Conservation (phyloP, 1,140 invertebrate species). For the Sitobion miscanthi region DNA sequence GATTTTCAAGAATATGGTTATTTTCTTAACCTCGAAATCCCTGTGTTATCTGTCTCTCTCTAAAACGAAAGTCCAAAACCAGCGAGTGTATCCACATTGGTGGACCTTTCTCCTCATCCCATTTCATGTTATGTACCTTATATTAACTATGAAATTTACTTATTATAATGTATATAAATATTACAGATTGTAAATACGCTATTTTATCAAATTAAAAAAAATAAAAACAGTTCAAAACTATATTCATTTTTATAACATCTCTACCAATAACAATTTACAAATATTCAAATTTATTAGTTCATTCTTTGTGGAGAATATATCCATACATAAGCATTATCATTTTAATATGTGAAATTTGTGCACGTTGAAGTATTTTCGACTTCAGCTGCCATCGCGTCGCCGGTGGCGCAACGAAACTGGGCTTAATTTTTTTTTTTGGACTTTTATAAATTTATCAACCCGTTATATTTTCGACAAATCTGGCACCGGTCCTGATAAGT, state of each 20-base stretch:
- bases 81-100: too few relatives aligned
- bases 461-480: conserved; percentile 44
- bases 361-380: not conserved
- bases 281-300: not conserved
- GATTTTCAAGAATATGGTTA: too few relatives aligned
- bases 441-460: conserved; percentile 16
- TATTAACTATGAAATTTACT: too few relatives aligned
- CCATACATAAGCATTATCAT: not conserved
- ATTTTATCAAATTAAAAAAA: too few relatives aligned
- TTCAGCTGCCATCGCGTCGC: not conserved
- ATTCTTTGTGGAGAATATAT: not conserved
- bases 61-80: too few relatives aligned
- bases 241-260: not conserved
- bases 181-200: too few relatives aligned
- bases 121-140: too few relatives aligned
- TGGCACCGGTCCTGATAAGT: conserved; percentile 45
- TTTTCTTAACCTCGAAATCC: too few relatives aligned
- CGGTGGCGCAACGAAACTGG: not conserved
- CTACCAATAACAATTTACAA: not conserved
- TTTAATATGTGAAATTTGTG: not conserved
- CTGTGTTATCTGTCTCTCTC: too few relatives aligned
- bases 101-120: too few relatives aligned
- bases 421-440: conserved; percentile 17
- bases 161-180: too few relatives aligned
- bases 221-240: too few relatives aligned